phyloP scores from a whole-genome alignment of 2,888 invertebrate species.

The Acronicta aceris region DNA sequence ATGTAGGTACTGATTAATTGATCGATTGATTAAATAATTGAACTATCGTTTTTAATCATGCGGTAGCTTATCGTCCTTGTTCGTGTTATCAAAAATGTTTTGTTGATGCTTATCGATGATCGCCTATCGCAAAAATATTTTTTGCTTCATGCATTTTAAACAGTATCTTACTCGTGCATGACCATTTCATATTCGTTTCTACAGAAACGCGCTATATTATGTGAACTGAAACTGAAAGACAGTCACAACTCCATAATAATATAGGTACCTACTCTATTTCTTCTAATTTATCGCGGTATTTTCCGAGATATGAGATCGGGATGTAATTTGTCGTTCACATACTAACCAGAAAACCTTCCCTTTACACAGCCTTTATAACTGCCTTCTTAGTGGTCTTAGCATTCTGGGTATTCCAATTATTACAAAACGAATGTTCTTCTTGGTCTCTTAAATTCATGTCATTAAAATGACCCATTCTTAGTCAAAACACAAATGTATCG shows the following conservation, averaged over 20 bases:
- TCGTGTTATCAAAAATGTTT: constrained; percentile 36
- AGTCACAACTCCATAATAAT: too few species aligned
- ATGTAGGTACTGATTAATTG: constrained; percentile 17
- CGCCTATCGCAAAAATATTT: constrained; percentile 24
- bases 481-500: constrained; percentile 1
- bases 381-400: background rate
- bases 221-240: too few species aligned
- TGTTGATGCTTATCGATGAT: constrained; percentile 48
- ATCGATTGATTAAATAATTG: constrained; percentile 25
- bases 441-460: background rate
- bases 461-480: background rate
- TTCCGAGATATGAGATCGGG: constrained; percentile 12
- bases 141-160: constrained; percentile 10
- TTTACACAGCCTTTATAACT: background rate
- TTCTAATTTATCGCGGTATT: constrained; percentile 10
- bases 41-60: constrained; percentile 34
- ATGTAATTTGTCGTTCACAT: constrained; percentile 28
- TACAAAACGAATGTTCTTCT: background rate
- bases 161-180: constrained; percentile 12
- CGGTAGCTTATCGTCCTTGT: constrained; percentile 41
- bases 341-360: constrained; percentile 11
- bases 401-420: background rate
- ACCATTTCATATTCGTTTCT: background rate
- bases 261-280: background rate
- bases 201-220: background rate